Evolutionary conservation across 2,113 vertebrate species (phyloP), one percentile per base, ranked within the genome.

Genomic region (Chaetura pelagica): DNA sequence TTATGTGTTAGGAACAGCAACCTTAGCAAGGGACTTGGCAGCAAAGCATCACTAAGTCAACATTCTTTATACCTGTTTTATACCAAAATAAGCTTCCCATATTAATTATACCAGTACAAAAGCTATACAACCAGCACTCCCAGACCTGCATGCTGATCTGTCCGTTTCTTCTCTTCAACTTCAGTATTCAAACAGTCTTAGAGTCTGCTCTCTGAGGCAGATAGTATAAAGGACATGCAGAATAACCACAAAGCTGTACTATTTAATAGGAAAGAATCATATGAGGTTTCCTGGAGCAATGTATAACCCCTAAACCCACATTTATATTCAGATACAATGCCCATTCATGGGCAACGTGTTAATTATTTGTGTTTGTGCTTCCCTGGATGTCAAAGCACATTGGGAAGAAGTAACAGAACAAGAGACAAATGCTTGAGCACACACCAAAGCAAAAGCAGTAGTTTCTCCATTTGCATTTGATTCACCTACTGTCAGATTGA

Each of bases 311-410:
- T 9, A 58, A 84, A 49, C 12, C 17, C 67, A 57, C 26, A 18
- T 7, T 17, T 10, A 24, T n/a, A 49, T 19, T 83, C 61, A 26
- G 21, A 49, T 32, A 62, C 3, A 58, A 77, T 51, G 59, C 27
- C 59, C 61, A 21, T 12, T 55, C 57, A 67, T 0, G 1, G 42
- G 23, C 30, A 59, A 59, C 1, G 0, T 46, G 75, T n/a, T 62
- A 42, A 46, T 22, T 18, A 38, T 8, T 48, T 4, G 1, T 26
- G 22, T 22, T 40, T 64, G 85, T 75, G 66, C 62, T 66, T 40
- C 88, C 62, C 58, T 66, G 16, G 34, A 51, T 15, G 10, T 23
- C 20, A 77, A 11, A 40, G 21, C 9, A 67, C 40, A 9, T 29
- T 66, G 44, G 54, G 40, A 87, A 93, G 30, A 69, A 66, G 29